A percentile compares a stretch with the other conserved stretches of the same genome.
phyloP scores from a whole-genome alignment of 1,140 invertebrate species.

The Zaprionus vittiger region DNA sequence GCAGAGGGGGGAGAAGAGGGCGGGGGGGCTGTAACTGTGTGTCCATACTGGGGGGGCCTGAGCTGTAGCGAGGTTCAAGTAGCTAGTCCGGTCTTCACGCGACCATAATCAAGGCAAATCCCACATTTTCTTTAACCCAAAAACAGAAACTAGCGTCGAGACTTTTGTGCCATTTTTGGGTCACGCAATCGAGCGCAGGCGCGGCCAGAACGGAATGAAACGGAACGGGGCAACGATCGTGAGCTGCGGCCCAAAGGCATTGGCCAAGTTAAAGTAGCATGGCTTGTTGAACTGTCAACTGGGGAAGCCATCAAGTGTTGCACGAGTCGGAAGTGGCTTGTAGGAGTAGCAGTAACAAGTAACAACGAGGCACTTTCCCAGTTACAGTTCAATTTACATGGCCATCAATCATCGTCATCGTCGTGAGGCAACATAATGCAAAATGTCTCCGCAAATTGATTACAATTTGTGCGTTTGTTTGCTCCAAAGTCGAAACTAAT shows the following conservation, averaged over 20 bases:
- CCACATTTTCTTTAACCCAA: conserved; percentile 30
- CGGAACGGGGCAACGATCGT: background rate
- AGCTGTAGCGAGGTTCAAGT: conserved; percentile 7
- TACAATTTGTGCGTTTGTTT: conserved; percentile 55
- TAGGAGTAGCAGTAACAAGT: background rate
- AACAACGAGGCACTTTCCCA: conserved; percentile 39
- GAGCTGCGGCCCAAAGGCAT: background rate
- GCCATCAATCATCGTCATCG: conserved; percentile 45
- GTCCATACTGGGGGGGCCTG: background rate
- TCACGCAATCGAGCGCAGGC: conserved; percentile 30
- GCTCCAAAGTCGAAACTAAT: conserved; percentile 48
- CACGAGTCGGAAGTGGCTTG: conserved; percentile 50
- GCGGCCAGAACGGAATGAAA: conserved; percentile 9
- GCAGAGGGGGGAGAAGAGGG: background rate
- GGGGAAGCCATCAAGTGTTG: conserved; percentile 14
- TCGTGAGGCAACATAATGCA: conserved; percentile 33
- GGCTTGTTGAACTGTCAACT: conserved; percentile 22
- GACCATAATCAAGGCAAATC: conserved; percentile 41
- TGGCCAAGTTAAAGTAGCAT: conserved; percentile 11
- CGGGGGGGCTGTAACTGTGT: background rate
- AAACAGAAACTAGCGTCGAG: conserved; percentile 22
- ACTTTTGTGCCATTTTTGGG: conserved; percentile 52
- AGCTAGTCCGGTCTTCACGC: conserved; percentile 8
- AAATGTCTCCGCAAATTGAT: conserved; percentile 66
- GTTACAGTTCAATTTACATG: conserved; percentile 55